A percentile compares a stretch with the other conserved stretches of the same genome.
These are phyloP conservation scores for Bettongia penicillata DNA, from an alignment of 2,113 vertebrate species.

Conservation along the genomic window DNA sequence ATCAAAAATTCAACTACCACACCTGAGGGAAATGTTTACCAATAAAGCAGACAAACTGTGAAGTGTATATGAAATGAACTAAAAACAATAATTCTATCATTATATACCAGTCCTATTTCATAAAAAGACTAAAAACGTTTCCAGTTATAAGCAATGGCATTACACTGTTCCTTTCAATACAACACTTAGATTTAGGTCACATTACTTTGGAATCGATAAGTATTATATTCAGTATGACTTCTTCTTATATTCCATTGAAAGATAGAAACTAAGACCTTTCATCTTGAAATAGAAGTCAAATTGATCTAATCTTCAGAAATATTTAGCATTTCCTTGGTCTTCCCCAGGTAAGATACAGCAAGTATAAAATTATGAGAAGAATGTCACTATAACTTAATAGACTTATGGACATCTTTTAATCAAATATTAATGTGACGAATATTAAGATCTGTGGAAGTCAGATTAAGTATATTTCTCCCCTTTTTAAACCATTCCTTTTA, in stretches of 20 bases:
- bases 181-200: too few species aligned
- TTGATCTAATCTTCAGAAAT: neutral
- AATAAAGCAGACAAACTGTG: too few species aligned
- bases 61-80: too few species aligned
- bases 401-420: neutral
- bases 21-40: too few species aligned
- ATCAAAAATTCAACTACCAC: too few species aligned
- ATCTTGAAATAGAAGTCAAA: neutral
- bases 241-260: neutral
- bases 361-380: neutral
- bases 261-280: neutral
- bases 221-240: neutral
- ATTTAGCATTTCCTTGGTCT: neutral
- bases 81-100: too few species aligned
- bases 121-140: too few species aligned
- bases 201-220: neutral
- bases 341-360: neutral
- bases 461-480: neutral
- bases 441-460: neutral
- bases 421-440: neutral
- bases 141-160: too few species aligned
- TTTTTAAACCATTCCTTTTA: too few species aligned
- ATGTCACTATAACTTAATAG: neutral
- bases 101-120: too few species aligned
- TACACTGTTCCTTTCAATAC: too few species aligned